Base-by-base conservation (phyloP, 35 echinoderm and acorn worm genomes). In the Eucidaris tribuloides region DNA sequence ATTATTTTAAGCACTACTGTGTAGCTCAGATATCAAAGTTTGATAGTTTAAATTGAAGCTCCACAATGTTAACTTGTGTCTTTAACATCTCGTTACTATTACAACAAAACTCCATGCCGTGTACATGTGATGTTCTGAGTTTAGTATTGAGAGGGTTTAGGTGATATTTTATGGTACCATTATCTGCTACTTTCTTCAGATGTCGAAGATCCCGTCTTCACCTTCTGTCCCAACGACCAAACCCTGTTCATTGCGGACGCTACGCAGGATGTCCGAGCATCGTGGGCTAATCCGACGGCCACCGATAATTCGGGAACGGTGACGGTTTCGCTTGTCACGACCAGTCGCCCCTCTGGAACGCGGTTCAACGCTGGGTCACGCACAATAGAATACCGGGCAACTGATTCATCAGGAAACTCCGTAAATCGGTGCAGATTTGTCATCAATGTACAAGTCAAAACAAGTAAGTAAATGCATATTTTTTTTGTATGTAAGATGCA, bases 251-350 rank as follows among this genome's bases (percentile, higher is more conserved):
- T 74, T 36, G 7, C 37, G n/a, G 44, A 74, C 7, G 68, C 68
- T 7, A 36, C 22, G 5, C 24, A 22, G 38, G 68, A 74, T 22
- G 68, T 74, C 11, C 11, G 40, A 38, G 68, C 37, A n/a, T 44
- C 22, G 7, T 74, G 68, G 68, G 1, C 68, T 3, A 36, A 38
- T n/a, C 68, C 68, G 7, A n/a, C 9, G 24, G 38, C 39, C 18
- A 74, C 68, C 13, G 68, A 74, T 20, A 74, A 74, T 40, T 74
- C 68, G 24, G 68, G 68, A 14, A 74, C 14, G 1, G 68, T 74
- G 68, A 74, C 68, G 2, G 7, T 74, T n/a, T 1, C 68, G 9
- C 68, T 11, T 17, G n/a, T n/a, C n/a, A 38, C 68, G 1, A 42
- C 68, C 11, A 40, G 68, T 42, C 29, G 35, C 2, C 11, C 5